Conservation (phyloP, 2,888 invertebrate genomes). For the Pristionchus entomophagus region DNA sequence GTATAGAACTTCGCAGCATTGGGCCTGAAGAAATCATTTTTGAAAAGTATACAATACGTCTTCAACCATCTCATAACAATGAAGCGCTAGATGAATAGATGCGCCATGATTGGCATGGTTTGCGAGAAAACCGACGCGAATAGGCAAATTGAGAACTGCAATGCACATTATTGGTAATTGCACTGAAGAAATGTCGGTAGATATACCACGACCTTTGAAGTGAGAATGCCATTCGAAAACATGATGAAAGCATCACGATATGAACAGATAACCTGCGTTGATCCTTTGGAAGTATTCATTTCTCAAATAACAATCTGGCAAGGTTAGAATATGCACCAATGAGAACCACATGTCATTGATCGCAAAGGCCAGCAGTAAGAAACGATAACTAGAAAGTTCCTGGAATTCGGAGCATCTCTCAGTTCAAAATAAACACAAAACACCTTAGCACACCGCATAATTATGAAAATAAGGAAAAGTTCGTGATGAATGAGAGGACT, state of each 20-base stretch:
- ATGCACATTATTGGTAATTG: not conserved
- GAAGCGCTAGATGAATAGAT: constrained; percentile 32
- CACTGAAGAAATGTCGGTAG: not conserved
- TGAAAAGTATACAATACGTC: not conserved
- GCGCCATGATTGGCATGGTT: constrained; percentile 15
- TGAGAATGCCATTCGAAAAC: constrained; percentile 1
- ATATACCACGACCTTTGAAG: not conserved
- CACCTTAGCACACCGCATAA: not conserved
- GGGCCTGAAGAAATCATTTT: not conserved
- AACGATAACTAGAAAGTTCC: not conserved
- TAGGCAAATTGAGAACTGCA: not conserved
- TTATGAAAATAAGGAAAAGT: not conserved
- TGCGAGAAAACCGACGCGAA: not conserved
- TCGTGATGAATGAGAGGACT: not conserved
- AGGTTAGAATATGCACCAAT: not conserved
- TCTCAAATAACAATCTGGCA: not conserved
- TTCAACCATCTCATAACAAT: not conserved
- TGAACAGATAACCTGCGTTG: not conserved
- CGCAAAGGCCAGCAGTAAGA: not conserved
- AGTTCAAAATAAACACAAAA: not conserved
- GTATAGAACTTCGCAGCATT: not conserved
- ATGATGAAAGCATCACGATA: constrained; percentile 35
- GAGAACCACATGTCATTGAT: constrained; percentile 32
- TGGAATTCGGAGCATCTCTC: not conserved
- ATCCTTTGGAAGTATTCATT: too few relatives aligned